Base-by-base conservation (phyloP, 2,797 vertebrate species). In the Lophius americanus region DNA sequence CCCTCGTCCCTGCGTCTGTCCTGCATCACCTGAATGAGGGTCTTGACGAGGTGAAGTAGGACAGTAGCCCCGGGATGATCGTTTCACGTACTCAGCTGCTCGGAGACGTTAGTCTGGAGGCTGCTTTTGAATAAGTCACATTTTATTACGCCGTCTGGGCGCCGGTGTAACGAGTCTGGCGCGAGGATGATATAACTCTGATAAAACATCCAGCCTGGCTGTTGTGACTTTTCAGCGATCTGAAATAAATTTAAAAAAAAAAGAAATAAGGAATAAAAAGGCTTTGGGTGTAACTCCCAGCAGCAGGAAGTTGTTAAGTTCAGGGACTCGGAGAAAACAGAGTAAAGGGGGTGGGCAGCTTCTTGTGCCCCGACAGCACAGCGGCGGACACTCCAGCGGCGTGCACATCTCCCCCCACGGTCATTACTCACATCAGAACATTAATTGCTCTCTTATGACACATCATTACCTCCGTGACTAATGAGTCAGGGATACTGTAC, bases 101-200 rank as follows among this genome's bases (percentile, higher is more conserved):
- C 92, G 80, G 82, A 92, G 85, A 83, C 82, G 92, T 95, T 94
- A 88, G 91, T 94, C 87, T 84, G 85, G 77, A 55, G 82, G 79
- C 59, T 70, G 82, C 60, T 53, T 93, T 88, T 75, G 82, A 96
- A 94, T 95, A 94, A 93, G 95, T 93, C 90, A 85, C 87, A 73
- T 89, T 92, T 93, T 93, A 95, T 94, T 92, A 93, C 85, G 83
- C 48, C 78, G 79, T 84, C 89, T 88, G 93, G 90, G 68, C 73
- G 70, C 86, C 91, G 88, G 75, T 72, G 88, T 91, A 93, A 93
- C 88, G 92, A 91, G 89, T 90, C 92, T 90, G 93, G 81, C 59
- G 38, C 89, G 85, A 88, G 91, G 82, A 83, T 91, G 94, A 94
- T 95, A 94, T 94, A 91, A 88, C 86, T 63, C 86, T 93, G 92